These are phyloP conservation scores for human DNA, from an alignment of 2,113 vertebrate species.

Conservation along the genomic window GRCh38 chr5:104587001-104587500, in stretches of 20 bases:
- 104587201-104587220: background rate
- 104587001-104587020: background rate
- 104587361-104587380: background rate
- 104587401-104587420: background rate
- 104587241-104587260: background rate
- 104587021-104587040: background rate
- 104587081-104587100: background rate
- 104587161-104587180: background rate
- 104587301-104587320: background rate
- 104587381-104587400: background rate
- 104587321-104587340: background rate
- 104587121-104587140: background rate
- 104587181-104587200: background rate
- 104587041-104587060: background rate
- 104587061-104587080: background rate
- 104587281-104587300: background rate
- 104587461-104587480: no score
- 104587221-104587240: conserved; percentile 8
- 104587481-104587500: background rate
- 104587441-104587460: background rate
- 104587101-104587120: background rate
- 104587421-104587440: background rate
- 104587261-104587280: background rate
- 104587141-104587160: background rate
- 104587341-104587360: background rate